These are phyloP conservation scores for Podiceps cristatus DNA, from an alignment of 2,113 vertebrate genomes.

Conservation along the genomic window DNA sequence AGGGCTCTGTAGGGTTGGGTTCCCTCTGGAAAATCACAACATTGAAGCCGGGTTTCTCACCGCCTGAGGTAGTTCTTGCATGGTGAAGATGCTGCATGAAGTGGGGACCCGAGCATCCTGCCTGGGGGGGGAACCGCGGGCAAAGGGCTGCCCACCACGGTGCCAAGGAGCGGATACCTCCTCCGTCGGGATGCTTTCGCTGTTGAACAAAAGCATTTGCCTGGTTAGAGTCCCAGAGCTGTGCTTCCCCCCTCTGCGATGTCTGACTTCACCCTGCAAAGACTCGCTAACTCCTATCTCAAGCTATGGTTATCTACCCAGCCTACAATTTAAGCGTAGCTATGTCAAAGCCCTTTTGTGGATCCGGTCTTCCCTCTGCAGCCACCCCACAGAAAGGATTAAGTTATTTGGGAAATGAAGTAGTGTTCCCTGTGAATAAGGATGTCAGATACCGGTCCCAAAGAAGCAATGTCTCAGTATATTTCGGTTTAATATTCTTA, in stretches of 20 bases:
- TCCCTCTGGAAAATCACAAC: accelerated
- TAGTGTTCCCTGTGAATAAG: neutral
- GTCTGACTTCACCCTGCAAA: neutral
- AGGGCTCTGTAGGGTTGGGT: neutral
- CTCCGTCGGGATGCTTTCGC: accelerated
- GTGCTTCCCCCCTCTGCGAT: neutral
- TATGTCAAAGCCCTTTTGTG: neutral
- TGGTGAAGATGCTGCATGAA: accelerated
- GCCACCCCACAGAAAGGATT: neutral
- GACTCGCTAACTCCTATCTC: neutral
- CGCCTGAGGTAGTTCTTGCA: neutral
- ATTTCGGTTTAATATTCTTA: neutral
- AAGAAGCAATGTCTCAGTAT: accelerated
- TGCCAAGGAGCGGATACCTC: neutral
- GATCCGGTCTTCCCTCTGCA: neutral
- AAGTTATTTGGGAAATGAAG: neutral
- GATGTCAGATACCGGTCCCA: neutral
- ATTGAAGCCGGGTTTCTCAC: accelerated
- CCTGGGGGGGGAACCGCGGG: accelerated
- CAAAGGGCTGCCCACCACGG: accelerated
- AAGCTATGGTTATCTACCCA: neutral
- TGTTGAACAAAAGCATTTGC: neutral
- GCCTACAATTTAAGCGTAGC: neutral
- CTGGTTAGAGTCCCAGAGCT: neutral
- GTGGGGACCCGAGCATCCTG: neutral